Evolutionary conservation across 2,797 vertebrate species (phyloP), one percentile per base, ranked within the genome.

Genomic region (Anguilla marmorata): DNA sequence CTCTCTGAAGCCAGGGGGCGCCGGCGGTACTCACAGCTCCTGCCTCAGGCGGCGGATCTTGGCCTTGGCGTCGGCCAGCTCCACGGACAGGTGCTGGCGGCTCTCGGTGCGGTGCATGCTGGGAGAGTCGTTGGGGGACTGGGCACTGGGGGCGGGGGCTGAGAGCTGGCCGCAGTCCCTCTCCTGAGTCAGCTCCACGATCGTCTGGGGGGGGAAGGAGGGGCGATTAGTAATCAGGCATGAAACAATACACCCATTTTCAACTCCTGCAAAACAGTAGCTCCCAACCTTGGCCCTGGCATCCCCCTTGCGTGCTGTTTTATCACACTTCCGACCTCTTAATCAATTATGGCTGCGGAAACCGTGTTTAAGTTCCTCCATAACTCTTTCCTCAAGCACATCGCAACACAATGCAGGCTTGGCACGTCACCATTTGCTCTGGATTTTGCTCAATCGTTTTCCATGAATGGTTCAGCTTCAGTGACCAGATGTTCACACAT

Each of bases 51-150:
- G 95, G 91, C 98, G 95, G 93, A 99, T 98, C 93, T 97, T 98
- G 90, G 98, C 98, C 92, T 99, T 99, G 92, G 98, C 98, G 63
- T 99, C 98, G 7, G 98, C 98, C 85, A 99, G 90, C 94, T 99
- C 98, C 91, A 99, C 98, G 0, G 98, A 98, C 76, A 99, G 96
- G 93, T 99, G 98, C 91, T 99, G 98, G 27, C 98, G 94, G 94
- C 98, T 99, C 91, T 99, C 98, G 0, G 98, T 99, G 91, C 97
- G 96, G 86, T 97, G 98, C 97, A 99, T 98, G 90, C 97, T 97
- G 41, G 98, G 97, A 72, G 98, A 99, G 86, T 97, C 97, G 33
- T 96, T 94, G 3, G 98, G 98, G 1, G 98, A 99, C 63, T 97
- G 98, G 72, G 94, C 95, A 85, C 87, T 92, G 19, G 95, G 92